phyloP scores from a whole-genome alignment of 2,888 invertebrate genomes.

The Heteropelma amictum region DNA sequence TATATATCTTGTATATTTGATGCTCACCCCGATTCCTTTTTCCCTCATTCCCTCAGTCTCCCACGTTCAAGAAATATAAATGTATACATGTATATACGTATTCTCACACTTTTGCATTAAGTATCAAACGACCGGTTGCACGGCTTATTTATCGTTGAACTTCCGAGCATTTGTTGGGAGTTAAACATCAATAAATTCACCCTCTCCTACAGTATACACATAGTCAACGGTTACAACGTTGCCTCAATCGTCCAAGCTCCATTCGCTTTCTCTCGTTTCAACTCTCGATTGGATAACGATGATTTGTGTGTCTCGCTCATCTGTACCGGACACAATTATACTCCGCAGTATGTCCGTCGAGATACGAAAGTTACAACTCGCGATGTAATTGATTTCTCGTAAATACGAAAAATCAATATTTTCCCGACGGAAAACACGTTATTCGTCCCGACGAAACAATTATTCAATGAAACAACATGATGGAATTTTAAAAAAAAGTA shows the following conservation, averaged over 20 bases:
- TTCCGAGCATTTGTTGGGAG: constrained; percentile 65
- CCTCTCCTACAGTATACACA: constrained; percentile 29
- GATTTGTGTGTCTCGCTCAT: constrained; percentile 63
- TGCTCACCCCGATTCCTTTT: constrained; percentile 40
- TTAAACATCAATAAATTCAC: constrained; percentile 75
- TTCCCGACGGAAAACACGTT: too few relatives aligned
- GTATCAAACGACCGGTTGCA: constrained; percentile 62
- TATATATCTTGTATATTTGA: constrained; percentile 2
- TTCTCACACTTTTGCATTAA: constrained; percentile 26
- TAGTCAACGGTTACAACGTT: constrained; percentile 61
- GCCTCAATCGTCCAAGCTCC: constrained; percentile 71
- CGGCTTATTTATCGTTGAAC: constrained; percentile 75
- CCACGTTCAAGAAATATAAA: constrained; percentile 1
- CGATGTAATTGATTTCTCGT: constrained; percentile 44
- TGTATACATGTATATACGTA: constrained; percentile 9
- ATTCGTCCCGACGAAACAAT: too few relatives aligned
- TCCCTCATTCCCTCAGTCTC: constrained; percentile 24
- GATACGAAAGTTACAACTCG: neutral
- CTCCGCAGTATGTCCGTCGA: constrained; percentile 23
- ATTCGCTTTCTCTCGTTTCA: constrained; percentile 54
- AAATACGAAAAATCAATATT: too few relatives aligned
- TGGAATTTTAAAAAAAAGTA: too few relatives aligned
- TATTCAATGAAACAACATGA: too few relatives aligned
- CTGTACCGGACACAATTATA: neutral
- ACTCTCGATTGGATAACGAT: constrained; percentile 70